Evolutionary conservation across 1,140 invertebrate species (phyloP), one percentile per base, ranked within the genome.

Genomic region (Ceratina australensis): DNA sequence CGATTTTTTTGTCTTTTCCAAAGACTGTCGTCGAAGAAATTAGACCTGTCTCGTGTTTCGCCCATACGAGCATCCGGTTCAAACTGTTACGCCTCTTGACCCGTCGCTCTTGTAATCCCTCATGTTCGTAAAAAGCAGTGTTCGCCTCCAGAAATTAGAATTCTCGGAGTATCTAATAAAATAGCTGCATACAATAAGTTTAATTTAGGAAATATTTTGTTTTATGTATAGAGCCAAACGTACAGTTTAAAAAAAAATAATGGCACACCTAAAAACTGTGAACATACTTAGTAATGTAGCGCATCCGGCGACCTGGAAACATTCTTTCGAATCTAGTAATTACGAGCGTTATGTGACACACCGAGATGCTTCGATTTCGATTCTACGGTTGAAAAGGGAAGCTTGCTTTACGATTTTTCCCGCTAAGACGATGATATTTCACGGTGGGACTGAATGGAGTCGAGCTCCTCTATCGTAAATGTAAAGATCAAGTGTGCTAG

Each of bases 401-500:
- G 54, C 69, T 85, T 56, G 63, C 60, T 72, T 82, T 74, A 86
- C 65, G 77, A 82, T 80, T 78, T 82, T 79, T 80, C 68, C 59
- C 50, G 50, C 65, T 84, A 86, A 88, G 82, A 65, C 79, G 86
- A 86, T 80, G 78, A 89, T 89, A 89, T 88, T 89, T 89, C 87
- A 89, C 63, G 60, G 63, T 2, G 47, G 82, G 87, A 88, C 87
- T 84, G 83, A 67, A 64, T 18, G 13, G 59, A 65, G 64, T 52
- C 50, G 12, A 33, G 49, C 67, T 75, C 78, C 73, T 50, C 71
- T 67, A 80, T 88, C 87, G 87, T 87, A 87, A 89, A 87, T 85
- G 87, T 88, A 82, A 86, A 89, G 87, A 89, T 89, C 87, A 88
- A 87, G 83, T 84, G 79, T 83, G 76, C 78, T 69, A 86, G 87